Base-by-base conservation (phyloP, 1,140 invertebrate genomes). In the Drosophila nasuta region DNA sequence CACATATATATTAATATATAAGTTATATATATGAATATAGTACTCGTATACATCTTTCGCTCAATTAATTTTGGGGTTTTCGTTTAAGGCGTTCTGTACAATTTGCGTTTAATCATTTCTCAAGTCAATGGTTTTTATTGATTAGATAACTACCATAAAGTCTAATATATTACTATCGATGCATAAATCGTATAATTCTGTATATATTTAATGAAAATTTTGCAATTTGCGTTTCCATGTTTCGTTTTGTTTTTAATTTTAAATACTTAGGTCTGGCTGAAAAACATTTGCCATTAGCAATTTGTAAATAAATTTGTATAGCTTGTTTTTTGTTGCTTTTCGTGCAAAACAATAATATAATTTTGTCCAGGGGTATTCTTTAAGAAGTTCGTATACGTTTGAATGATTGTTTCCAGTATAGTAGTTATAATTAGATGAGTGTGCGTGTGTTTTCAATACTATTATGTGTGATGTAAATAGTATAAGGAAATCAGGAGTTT, bases 311-410 rank as follows among this genome's bases (percentile, higher is more conserved):
- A 89, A 60, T 79, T 86, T 79, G 54, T 6, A 25, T 46, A 64
- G 58, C 49, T 56, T 25, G 20, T 43, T 64, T 75, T 77, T 75
- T 71, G 65, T 49, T 68, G 52, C 38, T 71, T 51, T 3, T 25
- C 20, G 83, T 82, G 83, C 82, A 79, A 87, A 87, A 83, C 75
- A 88, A 80, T 87, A 75, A 63, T 80, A 80, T 80, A 82, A 82
- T 52, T 78, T 57, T 46, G 46, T 66, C 38, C 78, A 64, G 72
- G 73, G 65, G 64, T 64, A 80, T 83, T 91, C 88, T 87, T 87
- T 79, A 45, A 88, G 88, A 91, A 91, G 89, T 88, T 91, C 88
- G 88, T 91, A 91, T 91, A 91, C 88, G 72, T 91, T 91, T 77
- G 82, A 81, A 78, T 91, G 88, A 91, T 91, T 91, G 88, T 91